Evolutionary conservation across 2,113 vertebrate species (phyloP), one percentile per base, ranked within the genome.

Genomic region (Patagioenas fasciata): DNA sequence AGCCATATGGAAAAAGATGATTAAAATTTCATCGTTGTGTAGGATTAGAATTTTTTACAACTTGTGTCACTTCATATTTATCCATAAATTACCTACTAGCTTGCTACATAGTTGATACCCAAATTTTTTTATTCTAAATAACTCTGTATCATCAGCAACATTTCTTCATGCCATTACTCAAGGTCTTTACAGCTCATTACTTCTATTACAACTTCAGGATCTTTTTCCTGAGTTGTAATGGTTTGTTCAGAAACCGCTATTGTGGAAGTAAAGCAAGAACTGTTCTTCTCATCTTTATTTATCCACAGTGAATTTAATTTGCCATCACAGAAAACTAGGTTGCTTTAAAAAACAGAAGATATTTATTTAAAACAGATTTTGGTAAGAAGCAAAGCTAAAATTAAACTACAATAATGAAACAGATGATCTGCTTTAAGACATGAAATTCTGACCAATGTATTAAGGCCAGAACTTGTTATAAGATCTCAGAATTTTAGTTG

Each of bases 181-280:
- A 78, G 40, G 19, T 80, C 40, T 91, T 94, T 73, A 77, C 50
- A 77, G 71, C 36, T 85, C 91, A 93, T 97, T 94, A 66, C 67
- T 70, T 62, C 51, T 80, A 7, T 83, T 90, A 77, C 70, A 80
- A 62, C 36, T 83, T 92, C 48, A 90, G 75, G 36, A 91, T 90
- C 80, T 29, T 90, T 82, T 80, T 92, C 34, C 56, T 74, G 75
- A 85, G 20, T 32, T 13, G 14, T 80, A 93, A 93, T 36, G 53
- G 34, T 36, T 85, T 85, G 67, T 80, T 92, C 85, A 88, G 75
- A 93, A 90, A 73, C 13, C 6, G 11, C 47, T 77, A 7, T 32
- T 3, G 4, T 51, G n/a, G 25, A 93, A 77, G 40, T 44, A 91
- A 92, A 80, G 67, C 60, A 85, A 80, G 75, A 91, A 60, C 25